Percentiles rank a stretch among this genome's conserved stretches.
Conservation (phyloP, 2,797 vertebrate genomes). For the Oreochromis grahami region DNA sequence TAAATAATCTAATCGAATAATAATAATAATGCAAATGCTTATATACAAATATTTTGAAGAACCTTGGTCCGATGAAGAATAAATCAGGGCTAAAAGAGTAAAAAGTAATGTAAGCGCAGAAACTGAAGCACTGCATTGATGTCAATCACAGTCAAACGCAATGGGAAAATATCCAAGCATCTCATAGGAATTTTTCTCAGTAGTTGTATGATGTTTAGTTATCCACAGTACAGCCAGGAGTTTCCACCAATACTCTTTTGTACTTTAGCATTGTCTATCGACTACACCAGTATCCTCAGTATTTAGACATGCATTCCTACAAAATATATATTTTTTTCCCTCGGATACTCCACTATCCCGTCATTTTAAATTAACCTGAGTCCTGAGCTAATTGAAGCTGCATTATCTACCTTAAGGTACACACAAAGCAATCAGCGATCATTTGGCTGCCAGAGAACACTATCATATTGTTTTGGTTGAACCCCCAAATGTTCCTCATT, state of each 20-base stretch:
- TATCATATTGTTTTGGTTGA: constrained; percentile 49
- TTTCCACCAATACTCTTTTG: background rate
- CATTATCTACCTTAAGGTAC: constrained; percentile 36
- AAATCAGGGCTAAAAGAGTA: background rate
- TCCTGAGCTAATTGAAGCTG: constrained; percentile 6
- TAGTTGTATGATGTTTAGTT: background rate
- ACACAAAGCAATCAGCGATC: background rate
- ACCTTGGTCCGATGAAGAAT: background rate
- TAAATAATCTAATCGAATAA: background rate
- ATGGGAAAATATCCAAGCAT: background rate
- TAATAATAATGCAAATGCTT: background rate
- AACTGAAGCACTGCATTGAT: background rate
- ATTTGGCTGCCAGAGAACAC: constrained; percentile 4
- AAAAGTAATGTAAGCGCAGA: background rate
- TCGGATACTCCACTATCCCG: background rate
- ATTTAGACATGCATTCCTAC: background rate
- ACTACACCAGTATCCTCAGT: background rate
- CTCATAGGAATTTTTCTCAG: background rate
- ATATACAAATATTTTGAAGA: background rate
- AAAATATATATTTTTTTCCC: background rate
- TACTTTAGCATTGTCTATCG: background rate
- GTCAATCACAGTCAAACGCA: background rate
- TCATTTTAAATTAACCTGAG: constrained; percentile 19
- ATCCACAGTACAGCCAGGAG: background rate
- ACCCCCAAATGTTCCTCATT: constrained; percentile 63